These are phyloP conservation scores for Chiloscyllium punctatum DNA, from an alignment of 2,797 vertebrate species.

Conservation along the genomic window DNA sequence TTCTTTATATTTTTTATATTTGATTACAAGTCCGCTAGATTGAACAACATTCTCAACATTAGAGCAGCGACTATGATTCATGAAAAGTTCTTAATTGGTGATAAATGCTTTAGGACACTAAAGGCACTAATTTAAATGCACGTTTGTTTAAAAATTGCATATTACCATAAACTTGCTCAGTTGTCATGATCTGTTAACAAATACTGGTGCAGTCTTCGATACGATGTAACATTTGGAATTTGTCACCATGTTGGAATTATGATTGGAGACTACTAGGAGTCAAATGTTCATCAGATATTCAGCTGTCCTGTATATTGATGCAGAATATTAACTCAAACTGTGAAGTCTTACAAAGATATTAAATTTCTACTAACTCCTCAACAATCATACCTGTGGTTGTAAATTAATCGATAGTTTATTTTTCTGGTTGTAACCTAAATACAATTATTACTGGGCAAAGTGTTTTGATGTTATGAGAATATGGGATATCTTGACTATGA, in stretches of 20 bases:
- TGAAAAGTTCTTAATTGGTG: not conserved
- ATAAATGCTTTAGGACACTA: not conserved
- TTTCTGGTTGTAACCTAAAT: not conserved
- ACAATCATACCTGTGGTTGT: not conserved
- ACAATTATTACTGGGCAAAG: not conserved
- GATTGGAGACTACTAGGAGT: not conserved
- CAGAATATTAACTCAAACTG: not conserved
- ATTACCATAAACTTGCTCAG: not conserved
- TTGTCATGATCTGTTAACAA: not conserved
- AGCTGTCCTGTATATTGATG: not conserved
- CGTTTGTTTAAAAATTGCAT: not conserved
- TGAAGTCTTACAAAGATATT: not conserved
- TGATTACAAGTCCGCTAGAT: not conserved
- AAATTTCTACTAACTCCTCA: not conserved
- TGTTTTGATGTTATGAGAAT: not conserved
- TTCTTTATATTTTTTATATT: not conserved
- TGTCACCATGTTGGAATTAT: not conserved
- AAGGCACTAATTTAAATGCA: not conserved
- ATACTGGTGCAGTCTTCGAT: not conserved
- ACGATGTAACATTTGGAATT: not conserved
- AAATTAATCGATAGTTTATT: conserved; percentile 12
- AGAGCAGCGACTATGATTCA: not conserved
- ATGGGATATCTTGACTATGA: not conserved
- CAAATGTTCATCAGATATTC: not conserved
- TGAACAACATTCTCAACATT: not conserved